phyloP scores from a whole-genome alignment of 1,140 invertebrate genomes.

The Dermatophagoides farinae region DNA sequence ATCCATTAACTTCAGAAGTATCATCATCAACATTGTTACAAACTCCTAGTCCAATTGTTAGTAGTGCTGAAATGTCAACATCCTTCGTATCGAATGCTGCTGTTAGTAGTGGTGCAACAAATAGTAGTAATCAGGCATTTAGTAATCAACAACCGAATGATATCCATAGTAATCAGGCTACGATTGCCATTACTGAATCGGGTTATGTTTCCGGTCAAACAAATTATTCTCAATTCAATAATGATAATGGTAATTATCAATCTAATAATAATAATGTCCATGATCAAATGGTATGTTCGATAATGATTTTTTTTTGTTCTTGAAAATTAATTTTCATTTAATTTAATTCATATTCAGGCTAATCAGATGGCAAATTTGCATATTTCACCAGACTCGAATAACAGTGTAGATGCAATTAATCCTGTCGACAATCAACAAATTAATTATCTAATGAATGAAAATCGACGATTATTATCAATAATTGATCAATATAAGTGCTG shows the following conservation, averaged over 20 bases:
- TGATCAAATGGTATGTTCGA: no score
- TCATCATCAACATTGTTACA: not conserved
- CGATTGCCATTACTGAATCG: not conserved
- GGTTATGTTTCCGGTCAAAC: not conserved
- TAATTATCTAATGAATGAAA: slow-evolving; percentile 21
- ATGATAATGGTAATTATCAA: not conserved
- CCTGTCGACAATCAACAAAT: slow-evolving; percentile 20
- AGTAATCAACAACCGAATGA: not conserved
- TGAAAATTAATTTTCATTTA: not conserved
- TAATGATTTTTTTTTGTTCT: no score
- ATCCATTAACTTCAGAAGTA: not conserved
- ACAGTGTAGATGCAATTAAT: not conserved
- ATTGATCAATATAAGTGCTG: slow-evolving; percentile 20
- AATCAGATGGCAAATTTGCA: not conserved
- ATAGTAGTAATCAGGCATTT: no score
- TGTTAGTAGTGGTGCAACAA: not conserved
- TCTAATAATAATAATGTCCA: not conserved
- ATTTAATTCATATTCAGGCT: not conserved
- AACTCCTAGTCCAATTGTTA: no score
- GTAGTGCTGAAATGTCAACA: no score
- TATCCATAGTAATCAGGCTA: not conserved
- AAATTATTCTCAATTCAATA: not conserved
- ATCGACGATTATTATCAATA: not conserved
- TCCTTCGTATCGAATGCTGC: no score
- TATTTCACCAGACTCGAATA: not conserved